phyloP scores from a whole-genome alignment of 2,888 invertebrate genomes.

The Copidosoma aretas region DNA sequence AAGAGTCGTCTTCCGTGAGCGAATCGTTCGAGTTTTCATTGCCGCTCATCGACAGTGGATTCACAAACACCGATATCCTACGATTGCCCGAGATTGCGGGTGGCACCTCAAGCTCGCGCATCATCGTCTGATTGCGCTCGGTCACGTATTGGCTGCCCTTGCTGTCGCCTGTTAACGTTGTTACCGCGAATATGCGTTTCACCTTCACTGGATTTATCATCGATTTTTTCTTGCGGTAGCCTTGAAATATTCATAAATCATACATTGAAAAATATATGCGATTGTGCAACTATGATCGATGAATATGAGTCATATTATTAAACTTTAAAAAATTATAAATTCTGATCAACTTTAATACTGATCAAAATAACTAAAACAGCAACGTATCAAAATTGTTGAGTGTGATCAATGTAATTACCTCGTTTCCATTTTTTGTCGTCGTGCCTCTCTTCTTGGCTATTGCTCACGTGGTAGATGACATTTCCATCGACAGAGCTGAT shows the following conservation, averaged over 20 bases:
- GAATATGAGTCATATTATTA: neutral
- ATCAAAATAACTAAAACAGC: too few species aligned
- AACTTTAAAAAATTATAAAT: neutral
- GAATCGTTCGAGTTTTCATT: slow-evolving; percentile 59
- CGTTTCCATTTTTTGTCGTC: slow-evolving; percentile 49
- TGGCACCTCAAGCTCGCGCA: slow-evolving; percentile 65
- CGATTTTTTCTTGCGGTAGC: slow-evolving; percentile 50
- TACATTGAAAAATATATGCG: neutral
- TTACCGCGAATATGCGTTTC: slow-evolving; percentile 66
- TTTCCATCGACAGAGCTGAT: slow-evolving; percentile 84
- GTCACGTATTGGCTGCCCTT: slow-evolving; percentile 62
- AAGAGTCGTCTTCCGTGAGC: slow-evolving; percentile 55
- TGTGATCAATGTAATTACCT: slow-evolving; percentile 36
- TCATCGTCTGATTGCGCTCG: slow-evolving; percentile 58
- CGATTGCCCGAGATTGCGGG: slow-evolving; percentile 64
- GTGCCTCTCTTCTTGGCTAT: slow-evolving; percentile 55
- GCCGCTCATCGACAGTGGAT: slow-evolving; percentile 65
- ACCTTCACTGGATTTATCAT: slow-evolving; percentile 61
- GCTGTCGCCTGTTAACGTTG: slow-evolving; percentile 63
- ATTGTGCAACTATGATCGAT: too few species aligned
- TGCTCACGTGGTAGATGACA: slow-evolving; percentile 71
- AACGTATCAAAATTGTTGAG: too few species aligned
- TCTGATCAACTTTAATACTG: neutral
- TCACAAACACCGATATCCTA: slow-evolving; percentile 72
- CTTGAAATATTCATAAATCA: slow-evolving; percentile 14